Conservation (phyloP, 1,140 invertebrate species). For the Myzus persicae region DNA sequence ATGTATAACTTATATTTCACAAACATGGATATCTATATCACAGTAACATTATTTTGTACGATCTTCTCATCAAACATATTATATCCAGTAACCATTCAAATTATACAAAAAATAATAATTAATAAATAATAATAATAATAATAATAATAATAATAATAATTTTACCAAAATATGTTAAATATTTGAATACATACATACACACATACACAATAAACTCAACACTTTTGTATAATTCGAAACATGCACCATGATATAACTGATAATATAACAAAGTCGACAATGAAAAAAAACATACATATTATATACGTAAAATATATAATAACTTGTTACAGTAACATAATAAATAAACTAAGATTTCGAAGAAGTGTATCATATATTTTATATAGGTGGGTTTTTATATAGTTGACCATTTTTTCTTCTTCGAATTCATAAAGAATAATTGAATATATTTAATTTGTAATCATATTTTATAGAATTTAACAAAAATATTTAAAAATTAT, state of each 20-base stretch:
- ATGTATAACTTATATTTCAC: constrained; percentile 52
- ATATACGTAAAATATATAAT: constrained; percentile 34
- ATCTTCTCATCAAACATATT: constrained; percentile 41
- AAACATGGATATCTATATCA: constrained; percentile 52
- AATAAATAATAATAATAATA: not conserved
- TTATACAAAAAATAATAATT: constrained; percentile 43
- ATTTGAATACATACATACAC: constrained; percentile 13
- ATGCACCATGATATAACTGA: constrained; percentile 38
- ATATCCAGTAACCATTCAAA: constrained; percentile 27
- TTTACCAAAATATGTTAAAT: constrained; percentile 12
- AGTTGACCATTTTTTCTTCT: not conserved
- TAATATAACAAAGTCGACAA: constrained; percentile 38
- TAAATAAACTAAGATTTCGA: constrained; percentile 26
- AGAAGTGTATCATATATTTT: constrained; percentile 23
- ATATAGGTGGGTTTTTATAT: constrained; percentile 30
- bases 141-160: constrained; percentile 21
- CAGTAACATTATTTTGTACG: constrained; percentile 52
- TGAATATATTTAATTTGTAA: constrained; percentile 37
- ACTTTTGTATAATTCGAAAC: constrained; percentile 44
- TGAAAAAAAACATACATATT: constrained; percentile 26
- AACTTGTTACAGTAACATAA: constrained; percentile 32
- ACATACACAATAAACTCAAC: constrained; percentile 30
- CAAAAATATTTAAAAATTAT: constrained; percentile 51
- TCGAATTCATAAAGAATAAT: constrained; percentile 35
- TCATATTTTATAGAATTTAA: constrained; percentile 49